Percentiles rank a stretch among this genome's conserved stretches.
Evolutionary conservation across 1,140 invertebrate genomes (phyloP).

Genomic region (Phortica variegata): DNA sequence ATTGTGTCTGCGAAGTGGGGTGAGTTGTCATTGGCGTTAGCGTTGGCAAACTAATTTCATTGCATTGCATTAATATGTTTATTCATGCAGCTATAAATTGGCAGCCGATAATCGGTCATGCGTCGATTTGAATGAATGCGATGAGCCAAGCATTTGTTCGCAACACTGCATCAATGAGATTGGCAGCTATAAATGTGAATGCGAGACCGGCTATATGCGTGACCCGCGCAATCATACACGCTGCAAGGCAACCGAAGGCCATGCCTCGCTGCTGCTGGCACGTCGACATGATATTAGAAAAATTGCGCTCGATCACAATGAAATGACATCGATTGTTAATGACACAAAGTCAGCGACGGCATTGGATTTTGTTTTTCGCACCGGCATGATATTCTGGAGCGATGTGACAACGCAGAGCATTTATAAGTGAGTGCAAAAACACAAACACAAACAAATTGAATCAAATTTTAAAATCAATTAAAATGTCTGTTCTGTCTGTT

Average conservation of each 20-base stretch:
- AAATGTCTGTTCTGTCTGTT: too few relatives aligned
- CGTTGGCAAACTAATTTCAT: too few relatives aligned
- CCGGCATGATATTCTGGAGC: slow-evolving; percentile 93
- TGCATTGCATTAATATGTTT: slow-evolving; percentile 3
- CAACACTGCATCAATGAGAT: slow-evolving; percentile 89
- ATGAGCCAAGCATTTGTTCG: slow-evolving; percentile 84
- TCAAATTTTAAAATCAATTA: too few relatives aligned
- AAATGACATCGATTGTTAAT: slow-evolving; percentile 87
- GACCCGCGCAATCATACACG: slow-evolving; percentile 78
- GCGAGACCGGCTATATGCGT: slow-evolving; percentile 79
- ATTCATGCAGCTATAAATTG: slow-evolving; percentile 65
- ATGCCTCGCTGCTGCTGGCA: slow-evolving; percentile 81
- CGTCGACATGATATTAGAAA: slow-evolving; percentile 85
- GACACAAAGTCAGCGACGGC: slow-evolving; percentile 83
- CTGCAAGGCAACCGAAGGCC: slow-evolving; percentile 86
- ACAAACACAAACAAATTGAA: too few relatives aligned
- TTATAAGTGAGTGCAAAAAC: slow-evolving; percentile 71
- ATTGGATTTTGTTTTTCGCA: slow-evolving; percentile 85
- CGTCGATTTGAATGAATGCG: slow-evolving; percentile 92
- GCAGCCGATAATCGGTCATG: slow-evolving; percentile 70
- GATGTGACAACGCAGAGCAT: slow-evolving; percentile 87
- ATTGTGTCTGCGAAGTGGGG: slow-evolving; percentile 76
- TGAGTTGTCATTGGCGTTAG: too few relatives aligned
- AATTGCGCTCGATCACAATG: slow-evolving; percentile 83
- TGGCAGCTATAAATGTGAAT: slow-evolving; percentile 91